Base-by-base conservation (phyloP, 2,113 vertebrate genomes). In the Alexandromys fortis region DNA sequence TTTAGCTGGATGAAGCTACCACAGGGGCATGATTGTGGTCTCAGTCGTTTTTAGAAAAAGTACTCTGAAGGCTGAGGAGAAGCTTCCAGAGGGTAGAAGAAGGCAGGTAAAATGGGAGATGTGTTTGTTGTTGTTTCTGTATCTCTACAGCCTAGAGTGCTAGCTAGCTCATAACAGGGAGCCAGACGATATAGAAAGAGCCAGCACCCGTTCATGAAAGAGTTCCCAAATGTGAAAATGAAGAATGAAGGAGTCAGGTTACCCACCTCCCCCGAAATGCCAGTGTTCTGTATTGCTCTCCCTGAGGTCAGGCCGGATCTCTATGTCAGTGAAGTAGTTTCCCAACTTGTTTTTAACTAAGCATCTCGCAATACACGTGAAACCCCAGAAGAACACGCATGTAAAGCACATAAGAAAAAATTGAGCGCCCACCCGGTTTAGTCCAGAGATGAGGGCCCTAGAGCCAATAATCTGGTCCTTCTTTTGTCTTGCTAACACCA, bases 181-280 rank as follows among this genome's bases (percentile, higher is more conserved):
- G 78, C 75, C 78, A 87, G 61, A 45, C 79, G 2, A 76, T 86
- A 42, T 55, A 67, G 86, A 89, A 94, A 47, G 49, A 63, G 70
- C 85, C 82, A 63, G 87, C 49, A 76, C 58, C 58, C 86, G 72
- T 75, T 96, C 93, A 83, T 75, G 77, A 88, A 49, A 47, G 94
- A 88, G 49, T 79, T 94, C 68, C 89, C 83, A 63, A 55, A 26
- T 87, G 70, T 91, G 42, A 58, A 93, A 73, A 52, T 47, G 26
- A 90, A 90, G 33, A 83, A 79, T 26, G n/a, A 49, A 76, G 65
- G 52, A 91, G 16, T 94, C 26, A 63, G 76, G 73, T 72, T 87
- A 85, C 86, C n/a, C 13, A 13, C 52, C 12, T 1, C 49, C 6
- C 79, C 8, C 49, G 61, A 42, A 67, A 61, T 67, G 78, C 52